These are phyloP conservation scores for Harpagifer antarcticus DNA, from an alignment of 2,797 vertebrate genomes.

Conservation along the genomic window DNA sequence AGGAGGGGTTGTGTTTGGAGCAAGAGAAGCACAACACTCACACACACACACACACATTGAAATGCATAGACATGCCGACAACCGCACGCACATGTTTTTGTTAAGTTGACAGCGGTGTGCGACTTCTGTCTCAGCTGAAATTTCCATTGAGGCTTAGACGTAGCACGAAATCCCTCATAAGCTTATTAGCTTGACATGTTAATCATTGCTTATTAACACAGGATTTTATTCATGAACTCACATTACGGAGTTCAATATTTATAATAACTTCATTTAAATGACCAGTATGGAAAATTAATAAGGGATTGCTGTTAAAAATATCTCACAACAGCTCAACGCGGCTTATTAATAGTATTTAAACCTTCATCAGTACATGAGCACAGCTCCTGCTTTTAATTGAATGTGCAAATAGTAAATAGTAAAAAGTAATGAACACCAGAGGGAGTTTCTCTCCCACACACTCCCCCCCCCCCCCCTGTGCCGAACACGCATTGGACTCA, in stretches of 20 bases:
- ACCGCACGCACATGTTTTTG: constrained; percentile 15
- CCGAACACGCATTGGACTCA: too few relatives aligned
- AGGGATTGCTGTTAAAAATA: constrained; percentile 11
- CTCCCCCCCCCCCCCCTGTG: too few relatives aligned
- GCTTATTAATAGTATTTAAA: constrained; percentile 12
- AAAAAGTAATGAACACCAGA: too few relatives aligned
- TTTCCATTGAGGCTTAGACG: constrained; percentile 55
- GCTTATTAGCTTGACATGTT: constrained; percentile 61
- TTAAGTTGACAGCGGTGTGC: not conserved
- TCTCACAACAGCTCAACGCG: not conserved
- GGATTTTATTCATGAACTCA: constrained; percentile 61
- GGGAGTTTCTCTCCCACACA: too few relatives aligned
- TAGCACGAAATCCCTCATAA: constrained; percentile 48
- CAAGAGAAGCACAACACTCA: constrained; percentile 39
- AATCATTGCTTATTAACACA: constrained; percentile 67
- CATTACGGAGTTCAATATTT: constrained; percentile 50
- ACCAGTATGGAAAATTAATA: constrained; percentile 19
- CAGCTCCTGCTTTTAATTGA: constrained; percentile 9
- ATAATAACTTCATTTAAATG: constrained; percentile 53
- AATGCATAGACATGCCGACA: constrained; percentile 3
- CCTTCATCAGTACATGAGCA: not conserved
- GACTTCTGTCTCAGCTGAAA: constrained; percentile 28
- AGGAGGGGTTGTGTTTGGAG: constrained; percentile 55
- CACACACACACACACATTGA: constrained; percentile 13
- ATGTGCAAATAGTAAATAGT: constrained; percentile 12